Base-by-base conservation (phyloP, 2,113 vertebrate genomes). In the Ceyx margarethae region DNA sequence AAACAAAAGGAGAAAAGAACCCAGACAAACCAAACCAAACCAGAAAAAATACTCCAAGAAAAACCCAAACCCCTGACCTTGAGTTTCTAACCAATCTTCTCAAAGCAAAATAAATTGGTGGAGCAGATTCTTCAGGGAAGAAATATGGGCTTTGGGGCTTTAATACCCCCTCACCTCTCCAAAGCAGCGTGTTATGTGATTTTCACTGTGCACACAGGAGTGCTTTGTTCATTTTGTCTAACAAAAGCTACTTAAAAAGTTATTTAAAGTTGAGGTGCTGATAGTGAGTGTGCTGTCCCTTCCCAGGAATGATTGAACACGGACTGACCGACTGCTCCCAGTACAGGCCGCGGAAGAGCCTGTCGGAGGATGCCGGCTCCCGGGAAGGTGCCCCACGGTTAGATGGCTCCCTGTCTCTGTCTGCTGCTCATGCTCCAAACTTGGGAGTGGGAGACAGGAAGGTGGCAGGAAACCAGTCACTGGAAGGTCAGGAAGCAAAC, bases 241-340 rank as follows among this genome's bases (percentile, higher is more conserved):
- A 14, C 14, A 35, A 4, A 61, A 75, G 25, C 61, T 6, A 43
- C 17, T 60, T 37, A 13, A 19, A 12, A 37, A 37, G 37, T 37
- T 37, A 37, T 10, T 37, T 37, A 10, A 37, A 37, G 37, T 37
- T 37, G 54, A 85, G 56, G 18, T 69, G 50, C 42, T 94, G 60
- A 35, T 69, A 31, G 1, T 81, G 0, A 0, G 10, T 10, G 2
- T 89, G 54, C 46, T 81, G 14, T 72, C 50, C 0, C 75, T 81
- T 97, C 95, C 29, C 83, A 99, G 99, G 99, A 57, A 98, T 99
- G 98, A 98, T 99, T 40, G 99, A 99, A 85, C 99, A 99, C 53
- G 99, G 99, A 86, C 98, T 99, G 78, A 97, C 97, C 62, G 98
- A 99, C 97, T 98, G 98, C 58, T 99, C 99, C 21, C 98, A 99